Conservation (phyloP, 2,113 vertebrate species). For the Hydrolagus affinis region DNA sequence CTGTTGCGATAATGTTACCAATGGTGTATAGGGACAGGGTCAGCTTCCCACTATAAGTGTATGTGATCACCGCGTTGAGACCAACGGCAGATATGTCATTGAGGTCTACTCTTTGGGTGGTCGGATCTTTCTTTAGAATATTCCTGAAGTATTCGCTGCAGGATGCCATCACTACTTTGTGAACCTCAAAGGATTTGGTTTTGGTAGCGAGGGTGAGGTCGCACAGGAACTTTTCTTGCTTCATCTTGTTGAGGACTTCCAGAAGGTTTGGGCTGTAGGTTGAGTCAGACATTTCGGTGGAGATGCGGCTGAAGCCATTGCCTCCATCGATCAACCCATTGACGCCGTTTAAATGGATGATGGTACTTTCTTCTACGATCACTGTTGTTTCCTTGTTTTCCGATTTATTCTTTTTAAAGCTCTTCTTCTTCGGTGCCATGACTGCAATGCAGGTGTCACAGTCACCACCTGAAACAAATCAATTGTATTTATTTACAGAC, state of each 20-base stretch:
- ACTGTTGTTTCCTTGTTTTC: conserved; percentile 85
- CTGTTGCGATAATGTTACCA: conserved; percentile 86
- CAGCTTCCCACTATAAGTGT: conserved; percentile 91
- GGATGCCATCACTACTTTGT: conserved; percentile 94
- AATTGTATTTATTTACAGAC: conserved; percentile 7
- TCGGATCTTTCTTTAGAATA: conserved; percentile 82
- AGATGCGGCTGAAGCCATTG: conserved; percentile 90
- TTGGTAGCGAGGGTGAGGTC: conserved; percentile 87
- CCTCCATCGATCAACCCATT: conserved; percentile 83
- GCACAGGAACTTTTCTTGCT: conserved; percentile 86
- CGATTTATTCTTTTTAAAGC: conserved; percentile 80
- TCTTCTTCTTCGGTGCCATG: conserved; percentile 99
- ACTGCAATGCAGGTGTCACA: conserved; percentile 64
- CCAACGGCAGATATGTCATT: conserved; percentile 81
- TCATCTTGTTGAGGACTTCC: conserved; percentile 87
- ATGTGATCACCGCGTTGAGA: conserved; percentile 83
- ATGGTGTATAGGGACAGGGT: conserved; percentile 91
- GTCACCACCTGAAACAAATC: conserved; percentile 59
- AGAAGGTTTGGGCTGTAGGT: conserved; percentile 82
- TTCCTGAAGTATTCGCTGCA: conserved; percentile 86
- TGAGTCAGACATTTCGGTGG: conserved; percentile 79
- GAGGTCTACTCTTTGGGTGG: conserved; percentile 80
- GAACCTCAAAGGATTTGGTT: conserved; percentile 88
- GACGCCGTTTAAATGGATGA: conserved; percentile 82
- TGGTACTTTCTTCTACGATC: conserved; percentile 79